Base-by-base conservation (phyloP, 2,113 vertebrate genomes). In the Parus major region DNA sequence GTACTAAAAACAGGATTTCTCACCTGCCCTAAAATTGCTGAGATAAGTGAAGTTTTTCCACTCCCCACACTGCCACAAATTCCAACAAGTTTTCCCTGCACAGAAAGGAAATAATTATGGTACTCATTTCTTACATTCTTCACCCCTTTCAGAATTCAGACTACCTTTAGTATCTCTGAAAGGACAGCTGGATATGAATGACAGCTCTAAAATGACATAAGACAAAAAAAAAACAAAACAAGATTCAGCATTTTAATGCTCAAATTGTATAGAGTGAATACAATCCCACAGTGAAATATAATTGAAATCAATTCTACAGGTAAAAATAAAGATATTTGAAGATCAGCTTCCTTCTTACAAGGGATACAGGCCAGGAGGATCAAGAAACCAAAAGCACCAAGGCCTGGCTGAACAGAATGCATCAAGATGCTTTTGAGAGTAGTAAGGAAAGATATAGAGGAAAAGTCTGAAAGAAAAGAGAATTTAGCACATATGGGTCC, bases 41-140 rank as follows among this genome's bases (percentile, higher is more conserved):
- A 99, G 87, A 99, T 98, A 61, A 99, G 98, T 10, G 99, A 99
- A 16, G 99, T 99, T 96, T 99, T 99, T 90, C 99, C 99, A 16
- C 99, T 99, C 95, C 99, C 99, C 68, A 99, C 99, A 80, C 98
- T 99, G 89, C 99, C 99, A 90, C 99, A 99, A 95, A 99, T 99
- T 73, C 99, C 99, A 68, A 99, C 97, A 94, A 99, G 98, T 92
- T 98, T 98, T 50, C 98, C 99, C 99, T 99, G 95, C 35, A 61
- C 6, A 97, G 2, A 63, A 70, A 82, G 65, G 36, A 65, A 49
- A 53, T 25, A 59, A 10, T n/a, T 47, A 68, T 28, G 13, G n/a
- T 41, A 63, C 10, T 69, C 1, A 35, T 88, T 84, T 50, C 12
- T 35, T 52, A 86, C 2, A 22, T 18, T 80, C 18, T 44, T 73